These are phyloP conservation scores for Radopholus similis DNA, from an alignment of 1,140 invertebrate species.

Conservation along the genomic window DNA sequence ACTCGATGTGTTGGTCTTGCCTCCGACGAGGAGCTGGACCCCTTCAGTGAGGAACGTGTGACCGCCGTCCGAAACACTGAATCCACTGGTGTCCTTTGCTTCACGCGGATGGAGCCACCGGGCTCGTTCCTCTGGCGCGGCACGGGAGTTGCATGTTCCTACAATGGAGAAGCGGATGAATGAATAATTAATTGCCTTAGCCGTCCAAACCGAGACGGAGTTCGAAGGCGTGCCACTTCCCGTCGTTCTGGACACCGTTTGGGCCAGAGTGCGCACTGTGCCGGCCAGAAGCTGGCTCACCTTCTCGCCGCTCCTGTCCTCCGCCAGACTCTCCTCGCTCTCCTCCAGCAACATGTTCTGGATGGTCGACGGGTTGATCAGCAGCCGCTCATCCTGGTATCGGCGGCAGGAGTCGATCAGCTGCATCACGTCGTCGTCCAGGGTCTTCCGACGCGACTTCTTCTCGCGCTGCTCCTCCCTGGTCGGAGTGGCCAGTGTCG, in stretches of 20 bases:
- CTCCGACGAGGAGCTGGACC: not conserved
- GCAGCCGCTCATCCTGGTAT: conserved; percentile 44
- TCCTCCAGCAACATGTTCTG: conserved; percentile 25
- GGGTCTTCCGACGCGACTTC: conserved; percentile 24
- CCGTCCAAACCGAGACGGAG: not conserved
- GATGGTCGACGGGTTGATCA: conserved; percentile 21
- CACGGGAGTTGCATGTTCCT: not conserved
- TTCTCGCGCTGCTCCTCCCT: conserved; percentile 6
- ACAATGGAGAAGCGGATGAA: not conserved
- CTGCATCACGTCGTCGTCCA: conserved; percentile 54
- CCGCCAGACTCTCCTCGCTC: not conserved
- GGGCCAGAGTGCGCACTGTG: conserved; percentile 44
- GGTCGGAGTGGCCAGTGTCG: not conserved
- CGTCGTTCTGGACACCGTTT: conserved; percentile 35
- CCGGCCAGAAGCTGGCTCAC: conserved; percentile 20
- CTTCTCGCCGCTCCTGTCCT: conserved; percentile 11
- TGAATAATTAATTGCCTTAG: not conserved
- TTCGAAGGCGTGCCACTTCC: not conserved
- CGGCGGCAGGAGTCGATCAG: conserved; percentile 55
- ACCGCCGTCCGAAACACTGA: not conserved
- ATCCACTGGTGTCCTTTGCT: not conserved
- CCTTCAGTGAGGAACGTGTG: conserved; percentile 1
- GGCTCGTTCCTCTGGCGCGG: not conserved
- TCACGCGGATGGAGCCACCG: not conserved
- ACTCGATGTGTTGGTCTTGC: not conserved